phyloP scores from a whole-genome alignment of 2,888 invertebrate species.

The Hydrotaea diabolus region DNA sequence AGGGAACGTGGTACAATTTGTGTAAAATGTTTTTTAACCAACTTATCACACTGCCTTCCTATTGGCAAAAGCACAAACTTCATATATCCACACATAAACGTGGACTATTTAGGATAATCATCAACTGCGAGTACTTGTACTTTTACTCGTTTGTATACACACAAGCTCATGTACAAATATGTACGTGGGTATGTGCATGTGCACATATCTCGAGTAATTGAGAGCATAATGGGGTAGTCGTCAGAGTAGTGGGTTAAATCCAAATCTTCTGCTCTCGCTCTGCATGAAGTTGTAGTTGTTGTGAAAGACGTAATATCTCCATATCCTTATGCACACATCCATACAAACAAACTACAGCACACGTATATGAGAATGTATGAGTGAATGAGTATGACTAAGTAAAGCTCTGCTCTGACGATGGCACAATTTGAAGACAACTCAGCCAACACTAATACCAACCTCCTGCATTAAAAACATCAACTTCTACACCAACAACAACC shows the following conservation, averaged over 20 bases:
- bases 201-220: slow-evolving; percentile 25
- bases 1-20: no score
- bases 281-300: slow-evolving; percentile 11
- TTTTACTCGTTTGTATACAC: background rate
- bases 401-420: background rate
- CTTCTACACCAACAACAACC: background rate
- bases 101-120: slow-evolving; percentile 61
- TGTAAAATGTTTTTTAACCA: background rate
- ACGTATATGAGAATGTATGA: background rate
- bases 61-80: background rate
- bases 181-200: background rate
- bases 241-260: slow-evolving; percentile 47
- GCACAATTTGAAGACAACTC: slow-evolving; percentile 3
- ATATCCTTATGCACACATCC: slow-evolving; percentile 6
- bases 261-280: slow-evolving; percentile 40
- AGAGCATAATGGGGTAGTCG: slow-evolving; percentile 3
- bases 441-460: slow-evolving; percentile 9
- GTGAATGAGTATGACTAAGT: background rate
- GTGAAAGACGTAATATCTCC: slow-evolving; percentile 18
- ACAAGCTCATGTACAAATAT: background rate
- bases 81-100: slow-evolving; percentile 20
- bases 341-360: background rate
- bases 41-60: background rate
- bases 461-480: background rate
- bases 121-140: slow-evolving; percentile 32